phyloP scores from a whole-genome alignment of 2,797 vertebrate genomes.

The Miichthys miiuy region DNA sequence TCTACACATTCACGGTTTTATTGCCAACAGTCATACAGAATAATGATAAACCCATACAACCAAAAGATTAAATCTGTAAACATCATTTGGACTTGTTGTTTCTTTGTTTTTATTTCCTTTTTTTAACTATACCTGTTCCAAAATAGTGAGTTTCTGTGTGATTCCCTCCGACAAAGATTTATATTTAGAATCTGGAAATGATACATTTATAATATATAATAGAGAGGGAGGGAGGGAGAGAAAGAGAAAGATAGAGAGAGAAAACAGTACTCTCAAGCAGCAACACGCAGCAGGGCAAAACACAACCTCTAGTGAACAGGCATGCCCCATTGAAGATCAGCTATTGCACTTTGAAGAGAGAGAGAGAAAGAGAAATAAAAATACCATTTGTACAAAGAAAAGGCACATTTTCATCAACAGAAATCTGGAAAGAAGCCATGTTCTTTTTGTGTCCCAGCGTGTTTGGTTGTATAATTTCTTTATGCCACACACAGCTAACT shows the following conservation, averaged over 20 bases:
- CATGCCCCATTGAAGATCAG: slow-evolving; percentile 79
- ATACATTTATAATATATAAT: slow-evolving; percentile 82
- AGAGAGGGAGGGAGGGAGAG: slow-evolving; percentile 60
- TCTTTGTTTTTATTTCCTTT: slow-evolving; percentile 67
- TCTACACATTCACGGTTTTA: slow-evolving; percentile 85
- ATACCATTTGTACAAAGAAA: slow-evolving; percentile 77
- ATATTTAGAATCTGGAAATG: slow-evolving; percentile 80
- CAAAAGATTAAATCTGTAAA: slow-evolving; percentile 86
- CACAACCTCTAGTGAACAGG: slow-evolving; percentile 78
- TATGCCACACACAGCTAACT: slow-evolving; percentile 49
- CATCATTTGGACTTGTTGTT: slow-evolving; percentile 80
- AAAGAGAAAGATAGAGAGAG: slow-evolving; percentile 62
- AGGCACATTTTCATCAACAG: slow-evolving; percentile 84
- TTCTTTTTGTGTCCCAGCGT: slow-evolving; percentile 59
- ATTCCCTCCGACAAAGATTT: slow-evolving; percentile 77
- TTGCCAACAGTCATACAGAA: slow-evolving; percentile 87
- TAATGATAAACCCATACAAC: slow-evolving; percentile 84
- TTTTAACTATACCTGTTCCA: slow-evolving; percentile 72
- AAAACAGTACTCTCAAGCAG: slow-evolving; percentile 77
- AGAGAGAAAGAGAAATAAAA: slow-evolving; percentile 62
- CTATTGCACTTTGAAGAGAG: slow-evolving; percentile 80
- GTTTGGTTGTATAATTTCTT: slow-evolving; percentile 63
- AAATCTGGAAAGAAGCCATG: slow-evolving; percentile 76
- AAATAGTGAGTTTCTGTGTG: slow-evolving; percentile 80
- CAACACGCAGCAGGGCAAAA: slow-evolving; percentile 80